A percentile compares a stretch with the other conserved stretches of the same genome.
These are phyloP conservation scores for Unio pictorum DNA, from an alignment of 2,888 invertebrate genomes.

Conservation along the genomic window DNA sequence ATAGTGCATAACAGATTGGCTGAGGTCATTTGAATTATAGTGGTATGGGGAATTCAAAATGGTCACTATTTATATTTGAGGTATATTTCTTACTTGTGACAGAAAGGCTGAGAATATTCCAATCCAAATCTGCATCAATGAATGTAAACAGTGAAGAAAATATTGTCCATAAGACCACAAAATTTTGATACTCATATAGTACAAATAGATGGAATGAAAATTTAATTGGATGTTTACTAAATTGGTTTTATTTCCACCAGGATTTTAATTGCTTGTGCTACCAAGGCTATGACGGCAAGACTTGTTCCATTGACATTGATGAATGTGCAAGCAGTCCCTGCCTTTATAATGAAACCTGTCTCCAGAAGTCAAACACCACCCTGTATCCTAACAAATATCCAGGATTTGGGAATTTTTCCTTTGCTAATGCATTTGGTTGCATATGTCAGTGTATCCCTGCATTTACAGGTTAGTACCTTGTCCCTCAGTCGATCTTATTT, in stretches of 20 bases:
- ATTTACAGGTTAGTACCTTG: conserved; percentile 54
- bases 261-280: conserved; percentile 60
- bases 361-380: conserved; percentile 55
- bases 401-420: conserved; percentile 67
- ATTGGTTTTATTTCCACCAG: conserved; percentile 27
- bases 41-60: too few relatives aligned
- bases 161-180: too few relatives aligned
- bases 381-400: conserved; percentile 39
- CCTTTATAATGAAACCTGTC: conserved; percentile 58
- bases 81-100: too few relatives aligned
- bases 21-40: too few relatives aligned
- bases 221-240: too few relatives aligned
- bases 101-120: too few relatives aligned
- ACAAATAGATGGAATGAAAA: too few relatives aligned
- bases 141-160: too few relatives aligned
- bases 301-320: conserved; percentile 83
- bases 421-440: conserved; percentile 59
- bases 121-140: too few relatives aligned
- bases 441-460: conserved; percentile 61
- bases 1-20: too few relatives aligned
- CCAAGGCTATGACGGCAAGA: conserved; percentile 76
- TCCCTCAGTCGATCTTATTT: neutral
- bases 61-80: too few relatives aligned
- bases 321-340: conserved; percentile 81
- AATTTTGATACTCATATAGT: too few relatives aligned